Evolutionary conservation across 2,797 vertebrate genomes (phyloP).

Genomic region (Calcarius lapponicus): DNA sequence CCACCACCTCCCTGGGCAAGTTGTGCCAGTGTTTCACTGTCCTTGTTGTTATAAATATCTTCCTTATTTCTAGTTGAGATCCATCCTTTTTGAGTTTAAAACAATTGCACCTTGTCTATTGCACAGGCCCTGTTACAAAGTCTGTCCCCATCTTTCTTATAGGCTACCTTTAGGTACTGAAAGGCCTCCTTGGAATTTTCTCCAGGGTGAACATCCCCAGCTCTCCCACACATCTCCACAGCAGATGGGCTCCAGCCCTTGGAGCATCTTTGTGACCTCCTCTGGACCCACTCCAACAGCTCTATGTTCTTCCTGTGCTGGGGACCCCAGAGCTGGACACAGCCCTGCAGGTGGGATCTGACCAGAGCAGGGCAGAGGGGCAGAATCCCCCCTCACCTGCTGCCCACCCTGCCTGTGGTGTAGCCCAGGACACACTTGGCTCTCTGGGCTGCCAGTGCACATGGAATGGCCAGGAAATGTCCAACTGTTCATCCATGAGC

Average conservation of each 20-base stretch:
- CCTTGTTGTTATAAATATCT: neutral
- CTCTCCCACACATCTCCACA: neutral
- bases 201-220: neutral
- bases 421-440: accelerated
- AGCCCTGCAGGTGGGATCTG: neutral
- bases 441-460: neutral
- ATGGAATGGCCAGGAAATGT: neutral
- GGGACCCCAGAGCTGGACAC: neutral
- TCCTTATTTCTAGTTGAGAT: neutral
- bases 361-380: accelerated
- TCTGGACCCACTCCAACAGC: accelerated
- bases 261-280: neutral
- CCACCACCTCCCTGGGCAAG: neutral
- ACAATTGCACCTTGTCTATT: neutral
- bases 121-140: neutral
- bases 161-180: neutral
- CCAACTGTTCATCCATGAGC: neutral
- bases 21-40: neutral
- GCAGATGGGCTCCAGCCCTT: neutral
- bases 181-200: neutral
- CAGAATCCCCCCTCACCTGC: neutral
- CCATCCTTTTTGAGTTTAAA: neutral
- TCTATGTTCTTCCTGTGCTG: neutral
- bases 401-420: neutral
- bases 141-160: neutral